A percentile compares a stretch with the other conserved stretches of the same genome.
phyloP scores from a whole-genome alignment of 2,113 vertebrate species.

The Nyctibius bracteatus region DNA sequence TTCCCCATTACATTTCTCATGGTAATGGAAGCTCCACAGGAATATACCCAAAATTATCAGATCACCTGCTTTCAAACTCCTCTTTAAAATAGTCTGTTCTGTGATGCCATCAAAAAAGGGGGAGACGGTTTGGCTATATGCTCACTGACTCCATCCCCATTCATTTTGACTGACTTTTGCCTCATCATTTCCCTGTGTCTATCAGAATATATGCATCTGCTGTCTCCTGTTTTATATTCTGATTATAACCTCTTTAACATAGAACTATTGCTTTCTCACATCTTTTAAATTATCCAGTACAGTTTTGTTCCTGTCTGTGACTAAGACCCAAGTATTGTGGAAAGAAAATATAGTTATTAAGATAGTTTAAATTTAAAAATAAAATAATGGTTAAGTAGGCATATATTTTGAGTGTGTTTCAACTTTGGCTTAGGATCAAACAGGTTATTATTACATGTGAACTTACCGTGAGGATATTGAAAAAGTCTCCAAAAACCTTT shows the following conservation, averaged over 20 bases:
- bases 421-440: not conserved
- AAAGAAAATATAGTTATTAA: conserved; percentile 33
- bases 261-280: not conserved
- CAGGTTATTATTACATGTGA: not conserved
- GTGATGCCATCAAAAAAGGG: not conserved
- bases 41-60: not conserved
- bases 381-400: not conserved
- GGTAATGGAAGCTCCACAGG: not conserved
- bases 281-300: not conserved
- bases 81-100: not conserved
- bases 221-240: not conserved
- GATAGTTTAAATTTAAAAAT: conserved; percentile 14
- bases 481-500: not conserved
- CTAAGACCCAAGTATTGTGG: not conserved
- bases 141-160: not conserved
- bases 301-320: not conserved
- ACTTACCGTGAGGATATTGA: not conserved
- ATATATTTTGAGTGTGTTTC: not conserved
- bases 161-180: not conserved
- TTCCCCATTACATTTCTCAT: not conserved
- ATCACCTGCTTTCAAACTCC: not conserved
- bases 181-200: not conserved
- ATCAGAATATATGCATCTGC: not conserved
- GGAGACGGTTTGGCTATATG: not conserved
- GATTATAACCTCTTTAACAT: not conserved